Evolutionary conservation across 2,797 vertebrate species (phyloP), one percentile per base, ranked within the genome.

Genomic region (Tolypeutes matacus): DNA sequence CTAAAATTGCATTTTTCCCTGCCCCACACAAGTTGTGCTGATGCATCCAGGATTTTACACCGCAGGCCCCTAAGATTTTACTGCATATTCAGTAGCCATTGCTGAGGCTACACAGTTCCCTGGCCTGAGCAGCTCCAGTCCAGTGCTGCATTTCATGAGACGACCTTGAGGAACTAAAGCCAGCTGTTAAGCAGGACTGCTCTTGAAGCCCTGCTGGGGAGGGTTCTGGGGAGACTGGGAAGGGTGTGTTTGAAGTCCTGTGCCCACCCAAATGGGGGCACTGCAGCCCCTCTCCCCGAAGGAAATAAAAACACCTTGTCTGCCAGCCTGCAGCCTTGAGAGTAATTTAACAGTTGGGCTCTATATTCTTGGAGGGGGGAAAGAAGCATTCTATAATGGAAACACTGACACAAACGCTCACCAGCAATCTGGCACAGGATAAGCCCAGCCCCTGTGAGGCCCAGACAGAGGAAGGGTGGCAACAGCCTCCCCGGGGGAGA

Each of bases 361-460:
- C 67, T 15, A 49, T 78, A 83, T 86, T 95, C 95, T 83, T 87
- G 91, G 94, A 95, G 97, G 95, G 94, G 60, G 67, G n/a, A 78
- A 96, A 95, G 86, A 82, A 34, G 78, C 92, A 46, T 97, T 98
- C 98, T 96, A 95, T 96, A 86, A 97, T 97, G 98, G 98, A 96
- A 98, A 98, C 89, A 89, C 46, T 96, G 97, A 97, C 91, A 93
- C 42, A 65, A 82, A 93, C 75, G 85, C 69, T 81, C 27, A 94
- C 89, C 0, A 78, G 95, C 81, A 76, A 69, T 95, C 94, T 20
- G 3, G 96, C 86, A 25, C 62, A 75, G 58, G 86, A 69, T 36
- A 23, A 80, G 39, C 91, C 73, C 0, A 0, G 91, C 84, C 64
- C 75, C 9, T 7, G 46, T 58, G 15, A 51, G 85, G 84, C 88